Conservation (phyloP, 2,797 vertebrate species). For the Myotis findleyi region DNA sequence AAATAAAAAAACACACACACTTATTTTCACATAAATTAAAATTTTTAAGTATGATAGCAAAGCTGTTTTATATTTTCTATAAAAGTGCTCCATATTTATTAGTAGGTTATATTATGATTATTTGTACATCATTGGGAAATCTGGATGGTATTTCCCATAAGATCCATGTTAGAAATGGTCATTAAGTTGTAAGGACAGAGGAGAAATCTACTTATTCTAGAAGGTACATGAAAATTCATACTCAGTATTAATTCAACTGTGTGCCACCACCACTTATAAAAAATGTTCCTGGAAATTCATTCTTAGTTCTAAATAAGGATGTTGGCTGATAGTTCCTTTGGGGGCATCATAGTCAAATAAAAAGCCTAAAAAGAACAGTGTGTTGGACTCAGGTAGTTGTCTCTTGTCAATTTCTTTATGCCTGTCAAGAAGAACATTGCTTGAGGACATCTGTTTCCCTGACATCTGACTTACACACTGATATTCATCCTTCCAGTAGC, state of each 20-base stretch:
- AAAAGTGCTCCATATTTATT: neutral
- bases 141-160: neutral
- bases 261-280: neutral
- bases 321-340: neutral
- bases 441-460: neutral
- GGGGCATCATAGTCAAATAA: neutral
- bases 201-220: neutral
- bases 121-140: neutral
- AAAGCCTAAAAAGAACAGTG: neutral
- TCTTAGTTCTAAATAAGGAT: constrained; percentile 23
- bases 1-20: neutral
- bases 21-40: constrained; percentile 33
- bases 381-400: neutral
- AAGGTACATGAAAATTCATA: neutral
- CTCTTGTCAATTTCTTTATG: neutral
- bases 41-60: neutral
- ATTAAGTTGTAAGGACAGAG: neutral
- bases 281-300: neutral
- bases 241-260: neutral
- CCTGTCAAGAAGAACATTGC: neutral
- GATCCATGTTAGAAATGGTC: neutral
- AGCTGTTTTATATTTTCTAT: neutral
- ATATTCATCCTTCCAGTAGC: neutral
- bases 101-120: neutral
- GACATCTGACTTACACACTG: neutral